Evolutionary conservation across 2,888 invertebrate genomes (phyloP).

Genomic region (Zelleria hepariella): DNA sequence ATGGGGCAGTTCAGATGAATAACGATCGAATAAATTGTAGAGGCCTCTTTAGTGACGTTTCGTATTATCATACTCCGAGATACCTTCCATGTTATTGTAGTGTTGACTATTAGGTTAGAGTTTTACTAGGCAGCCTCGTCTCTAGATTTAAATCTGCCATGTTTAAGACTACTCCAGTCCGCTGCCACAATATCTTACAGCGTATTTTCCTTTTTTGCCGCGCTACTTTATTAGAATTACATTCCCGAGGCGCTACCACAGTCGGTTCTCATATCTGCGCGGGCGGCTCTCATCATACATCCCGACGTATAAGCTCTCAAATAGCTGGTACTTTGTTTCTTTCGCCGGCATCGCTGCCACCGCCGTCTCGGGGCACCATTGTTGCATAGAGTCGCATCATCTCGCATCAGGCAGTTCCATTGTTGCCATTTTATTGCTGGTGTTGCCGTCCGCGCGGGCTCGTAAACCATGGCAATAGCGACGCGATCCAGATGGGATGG

Average conservation of each 20-base stretch:
- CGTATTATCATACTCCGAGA: constrained; percentile 11
- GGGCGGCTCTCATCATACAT: constrained; percentile 13
- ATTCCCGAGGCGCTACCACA: constrained; percentile 3
- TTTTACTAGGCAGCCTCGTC: neutral
- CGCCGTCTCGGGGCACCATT: constrained; percentile 63
- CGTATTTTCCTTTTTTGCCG: neutral
- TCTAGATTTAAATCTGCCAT: neutral
- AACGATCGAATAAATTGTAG: neutral
- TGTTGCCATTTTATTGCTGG: constrained; percentile 69
- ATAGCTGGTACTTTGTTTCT: constrained; percentile 11
- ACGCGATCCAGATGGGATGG: constrained; percentile 50
- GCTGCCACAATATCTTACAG: neutral
- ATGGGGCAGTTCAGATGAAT: neutral
- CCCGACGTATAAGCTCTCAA: neutral
- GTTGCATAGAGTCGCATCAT: constrained; percentile 59
- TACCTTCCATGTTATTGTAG: constrained; percentile 17
- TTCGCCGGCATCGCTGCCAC: constrained; percentile 57
- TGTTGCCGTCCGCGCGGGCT: constrained; percentile 63
- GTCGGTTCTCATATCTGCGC: neutral
- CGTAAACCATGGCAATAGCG: constrained; percentile 62
- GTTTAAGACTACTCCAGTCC: neutral
- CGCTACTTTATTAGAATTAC: constrained; percentile 4
- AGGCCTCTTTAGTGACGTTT: constrained; percentile 11
- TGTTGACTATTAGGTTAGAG: constrained; percentile 15
- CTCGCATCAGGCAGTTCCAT: constrained; percentile 67